Conservation (phyloP, 2,888 invertebrate species). For the Copidosoma aretas region DNA sequence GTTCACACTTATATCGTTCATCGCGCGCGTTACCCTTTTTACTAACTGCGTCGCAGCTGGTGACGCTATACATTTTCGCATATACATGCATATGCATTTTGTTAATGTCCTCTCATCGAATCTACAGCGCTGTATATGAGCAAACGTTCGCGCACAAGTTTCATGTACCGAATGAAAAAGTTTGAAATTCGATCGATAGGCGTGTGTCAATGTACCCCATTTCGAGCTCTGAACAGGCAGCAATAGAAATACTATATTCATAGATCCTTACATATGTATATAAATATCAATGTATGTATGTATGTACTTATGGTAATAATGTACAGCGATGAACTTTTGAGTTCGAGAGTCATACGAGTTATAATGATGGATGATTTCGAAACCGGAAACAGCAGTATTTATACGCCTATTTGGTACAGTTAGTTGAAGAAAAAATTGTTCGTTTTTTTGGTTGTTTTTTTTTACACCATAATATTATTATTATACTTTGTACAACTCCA, state of each 20-base stretch:
- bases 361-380: conserved; percentile 39
- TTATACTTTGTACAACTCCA: conserved; percentile 53
- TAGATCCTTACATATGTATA: background rate
- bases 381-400: conserved; percentile 48
- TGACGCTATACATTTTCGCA: conserved; percentile 18
- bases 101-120: conserved; percentile 32
- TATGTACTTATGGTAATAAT: conserved; percentile 37
- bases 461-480: conserved; percentile 9
- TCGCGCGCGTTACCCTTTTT: background rate
- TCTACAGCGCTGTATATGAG: conserved; percentile 26
- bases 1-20: conserved; percentile 24
- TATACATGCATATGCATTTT: no score
- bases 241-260: conserved; percentile 47
- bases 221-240: conserved; percentile 50
- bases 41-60: background rate
- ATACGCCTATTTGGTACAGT: conserved; percentile 45
- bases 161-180: background rate
- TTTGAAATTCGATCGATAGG: background rate
- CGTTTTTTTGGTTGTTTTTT: no score
- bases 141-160: no score
- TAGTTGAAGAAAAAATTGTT: conserved; percentile 46
- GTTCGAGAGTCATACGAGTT: conserved; percentile 41
- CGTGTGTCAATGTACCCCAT: conserved; percentile 29
- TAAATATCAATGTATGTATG: conserved; percentile 29
- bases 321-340: conserved; percentile 44